These are phyloP conservation scores for Pantherophis guttatus DNA, from an alignment of 2,113 vertebrate species.

Conservation along the genomic window DNA sequence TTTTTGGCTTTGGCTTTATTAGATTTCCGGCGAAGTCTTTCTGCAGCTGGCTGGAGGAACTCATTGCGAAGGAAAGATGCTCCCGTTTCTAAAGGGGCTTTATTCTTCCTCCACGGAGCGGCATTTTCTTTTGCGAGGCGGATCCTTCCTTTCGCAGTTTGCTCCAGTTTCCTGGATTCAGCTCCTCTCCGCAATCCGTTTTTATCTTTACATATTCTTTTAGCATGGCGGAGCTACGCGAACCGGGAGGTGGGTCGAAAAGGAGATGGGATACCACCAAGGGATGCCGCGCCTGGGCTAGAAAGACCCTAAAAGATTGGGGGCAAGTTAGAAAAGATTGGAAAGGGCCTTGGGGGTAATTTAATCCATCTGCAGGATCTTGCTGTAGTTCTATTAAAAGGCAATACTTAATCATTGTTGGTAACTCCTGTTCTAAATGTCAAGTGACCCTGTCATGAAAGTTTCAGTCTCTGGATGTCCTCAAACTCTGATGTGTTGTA, in stretches of 20 bases:
- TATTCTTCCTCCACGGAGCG: too few species aligned
- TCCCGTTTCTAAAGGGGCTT: neutral
- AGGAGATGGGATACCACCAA: neutral
- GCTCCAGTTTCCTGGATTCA: too few species aligned
- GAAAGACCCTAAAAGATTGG: neutral
- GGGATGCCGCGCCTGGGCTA: neutral
- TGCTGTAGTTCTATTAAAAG: neutral
- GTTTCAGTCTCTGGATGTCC: neutral
- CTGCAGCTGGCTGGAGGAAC: neutral
- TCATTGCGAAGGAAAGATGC: neutral
- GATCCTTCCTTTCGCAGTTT: too few species aligned
- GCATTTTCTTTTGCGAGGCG: neutral
- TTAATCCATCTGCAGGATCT: neutral
- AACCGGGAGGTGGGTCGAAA: neutral
- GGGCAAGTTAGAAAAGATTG: neutral
- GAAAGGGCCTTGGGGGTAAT: neutral
- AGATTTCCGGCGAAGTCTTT: neutral
- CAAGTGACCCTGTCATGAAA: neutral
- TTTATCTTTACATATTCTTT: neutral
- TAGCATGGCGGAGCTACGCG: neutral
- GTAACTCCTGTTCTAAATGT: neutral
- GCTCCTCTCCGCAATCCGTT: fast-evolving
- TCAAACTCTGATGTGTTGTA: neutral
- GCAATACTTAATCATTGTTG: neutral
- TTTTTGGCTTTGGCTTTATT: neutral